Evolutionary conservation across 2,888 invertebrate species (phyloP).

Genomic region (Chrysotoxum bicinctum): DNA sequence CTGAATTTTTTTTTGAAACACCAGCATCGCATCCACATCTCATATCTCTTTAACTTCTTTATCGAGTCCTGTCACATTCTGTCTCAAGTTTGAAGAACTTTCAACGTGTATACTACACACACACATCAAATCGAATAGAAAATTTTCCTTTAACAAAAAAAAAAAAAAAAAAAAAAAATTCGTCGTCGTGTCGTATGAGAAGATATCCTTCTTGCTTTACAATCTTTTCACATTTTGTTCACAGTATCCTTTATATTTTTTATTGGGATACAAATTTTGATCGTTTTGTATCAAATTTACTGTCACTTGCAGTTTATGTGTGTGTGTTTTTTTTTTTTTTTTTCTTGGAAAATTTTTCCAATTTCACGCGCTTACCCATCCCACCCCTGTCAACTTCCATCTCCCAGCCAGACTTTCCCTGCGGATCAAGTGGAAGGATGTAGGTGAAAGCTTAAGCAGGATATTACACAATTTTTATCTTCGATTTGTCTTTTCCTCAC

Average conservation of each 20-base stretch:
- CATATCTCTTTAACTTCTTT: conserved; percentile 32
- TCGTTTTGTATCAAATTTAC: conserved; percentile 58
- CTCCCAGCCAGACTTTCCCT: not conserved
- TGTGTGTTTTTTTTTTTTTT: not conserved
- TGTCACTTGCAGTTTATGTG: conserved; percentile 37
- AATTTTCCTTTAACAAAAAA: not conserved
- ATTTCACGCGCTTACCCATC: conserved; percentile 20
- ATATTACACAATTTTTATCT: conserved; percentile 43
- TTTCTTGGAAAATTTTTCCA: conserved; percentile 21
- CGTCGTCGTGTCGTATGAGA: not conserved
- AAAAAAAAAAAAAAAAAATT: not conserved
- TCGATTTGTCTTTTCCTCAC: conserved; percentile 16
- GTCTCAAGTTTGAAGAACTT: conserved; percentile 5
- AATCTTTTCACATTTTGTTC: not conserved
- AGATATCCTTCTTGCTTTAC: not conserved
- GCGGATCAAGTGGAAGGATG: not conserved
- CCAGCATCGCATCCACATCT: not conserved
- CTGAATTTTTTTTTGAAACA: not conserved
- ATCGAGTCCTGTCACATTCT: conserved; percentile 49
- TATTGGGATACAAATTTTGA: conserved; percentile 52
- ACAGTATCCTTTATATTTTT: not conserved
- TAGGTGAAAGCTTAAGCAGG: conserved; percentile 54
- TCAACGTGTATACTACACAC: not conserved
- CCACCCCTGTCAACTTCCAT: too few species aligned
- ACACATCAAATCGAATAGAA: conserved; percentile 52